Evolutionary conservation across 2,113 vertebrate species (phyloP).

Genomic region (Antidorcas marsupialis): DNA sequence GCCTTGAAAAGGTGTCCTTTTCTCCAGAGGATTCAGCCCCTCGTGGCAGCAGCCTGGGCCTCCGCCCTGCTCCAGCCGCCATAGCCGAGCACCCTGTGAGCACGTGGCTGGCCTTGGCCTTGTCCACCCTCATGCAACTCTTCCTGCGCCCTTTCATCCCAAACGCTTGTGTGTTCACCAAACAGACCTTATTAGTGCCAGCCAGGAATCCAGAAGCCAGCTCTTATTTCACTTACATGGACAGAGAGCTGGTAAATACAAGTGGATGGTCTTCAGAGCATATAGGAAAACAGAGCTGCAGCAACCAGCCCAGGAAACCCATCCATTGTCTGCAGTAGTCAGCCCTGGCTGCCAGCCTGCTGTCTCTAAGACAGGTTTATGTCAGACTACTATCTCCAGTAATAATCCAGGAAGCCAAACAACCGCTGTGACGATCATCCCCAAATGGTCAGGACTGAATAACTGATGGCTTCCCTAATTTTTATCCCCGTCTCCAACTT

Average conservation of each 20-base stretch:
- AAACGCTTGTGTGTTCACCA: background rate
- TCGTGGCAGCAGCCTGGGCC: background rate
- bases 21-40: background rate
- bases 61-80: background rate
- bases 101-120: background rate
- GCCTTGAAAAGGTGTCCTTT: background rate
- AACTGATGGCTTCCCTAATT: background rate
- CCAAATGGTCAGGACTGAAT: background rate
- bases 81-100: background rate
- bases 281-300: background rate
- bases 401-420: background rate
- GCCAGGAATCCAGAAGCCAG: background rate
- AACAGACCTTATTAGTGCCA: background rate
- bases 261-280: background rate
- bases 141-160: background rate
- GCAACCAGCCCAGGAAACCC: background rate
- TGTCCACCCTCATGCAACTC: background rate
- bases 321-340: background rate
- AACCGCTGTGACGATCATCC: background rate
- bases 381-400: background rate
- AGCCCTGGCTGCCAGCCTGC: background rate
- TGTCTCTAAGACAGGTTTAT: background rate
- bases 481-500: background rate
- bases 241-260: background rate
- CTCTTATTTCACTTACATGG: background rate